Evolutionary conservation across 2,113 vertebrate genomes (phyloP).

Genomic region (Todiramphus chloris): DNA sequence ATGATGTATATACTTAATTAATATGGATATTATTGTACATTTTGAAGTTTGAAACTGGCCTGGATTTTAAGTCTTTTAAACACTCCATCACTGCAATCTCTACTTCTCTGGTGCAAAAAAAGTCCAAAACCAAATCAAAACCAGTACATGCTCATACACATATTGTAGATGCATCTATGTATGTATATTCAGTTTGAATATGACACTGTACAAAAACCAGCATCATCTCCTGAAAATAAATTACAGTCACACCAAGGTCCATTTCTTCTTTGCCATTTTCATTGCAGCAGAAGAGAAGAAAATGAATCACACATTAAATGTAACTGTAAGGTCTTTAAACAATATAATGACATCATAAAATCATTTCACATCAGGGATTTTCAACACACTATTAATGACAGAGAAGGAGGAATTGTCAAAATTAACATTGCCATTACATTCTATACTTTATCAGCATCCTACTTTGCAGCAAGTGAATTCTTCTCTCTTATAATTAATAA

Average conservation of each 20-base stretch:
- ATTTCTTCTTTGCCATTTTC: background rate
- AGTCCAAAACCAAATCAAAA: background rate
- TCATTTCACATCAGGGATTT: background rate
- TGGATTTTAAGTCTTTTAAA: background rate
- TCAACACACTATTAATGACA: background rate
- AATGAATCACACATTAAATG: background rate
- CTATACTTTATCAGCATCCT: background rate
- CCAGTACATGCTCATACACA: background rate
- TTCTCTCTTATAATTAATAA: background rate
- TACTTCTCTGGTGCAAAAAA: background rate
- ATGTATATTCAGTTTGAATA: background rate
- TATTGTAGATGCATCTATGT: background rate
- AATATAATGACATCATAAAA: background rate
- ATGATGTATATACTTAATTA: background rate
- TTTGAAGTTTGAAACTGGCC: background rate
- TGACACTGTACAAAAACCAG: background rate
- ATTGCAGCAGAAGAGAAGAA: background rate
- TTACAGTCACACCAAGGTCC: background rate
- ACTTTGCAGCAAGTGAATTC: background rate
- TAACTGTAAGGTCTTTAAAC: background rate
- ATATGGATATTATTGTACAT: too few relatives aligned
- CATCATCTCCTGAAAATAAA: background rate
- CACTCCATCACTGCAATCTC: background rate
- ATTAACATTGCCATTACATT: background rate
- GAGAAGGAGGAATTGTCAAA: background rate